Evolutionary conservation across 2,113 vertebrate genomes (phyloP).

Genomic region (Bujurquina vittata): DNA sequence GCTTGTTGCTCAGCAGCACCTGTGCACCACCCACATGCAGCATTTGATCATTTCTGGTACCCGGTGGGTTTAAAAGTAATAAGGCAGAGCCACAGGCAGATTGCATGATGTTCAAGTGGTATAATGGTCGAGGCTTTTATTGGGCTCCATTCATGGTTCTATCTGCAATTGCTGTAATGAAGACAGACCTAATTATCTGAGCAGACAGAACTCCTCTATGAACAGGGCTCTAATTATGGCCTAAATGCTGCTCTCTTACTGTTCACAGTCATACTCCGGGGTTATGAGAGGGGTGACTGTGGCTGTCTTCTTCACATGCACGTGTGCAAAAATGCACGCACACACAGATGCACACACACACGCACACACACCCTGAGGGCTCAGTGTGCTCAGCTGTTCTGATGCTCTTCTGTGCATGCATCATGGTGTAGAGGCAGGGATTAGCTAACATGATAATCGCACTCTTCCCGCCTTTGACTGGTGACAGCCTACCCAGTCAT

Average conservation of each 20-base stretch:
- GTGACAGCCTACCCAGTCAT: conserved; percentile 23
- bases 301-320: conserved; percentile 23
- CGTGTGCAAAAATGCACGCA: conserved; percentile 13
- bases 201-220: conserved; percentile 38
- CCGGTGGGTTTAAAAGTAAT: conserved; percentile 27
- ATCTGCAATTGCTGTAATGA: conserved; percentile 61
- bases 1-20: conserved; percentile 48
- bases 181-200: conserved; percentile 70
- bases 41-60: conserved; percentile 38
- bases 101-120: conserved; percentile 39
- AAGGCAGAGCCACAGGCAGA: conserved; percentile 17
- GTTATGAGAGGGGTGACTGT: conserved; percentile 20
- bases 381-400: conserved; percentile 33
- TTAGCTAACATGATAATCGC: conserved; percentile 51
- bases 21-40: conserved; percentile 39
- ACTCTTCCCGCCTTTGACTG: conserved; percentile 18
- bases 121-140: conserved; percentile 49
- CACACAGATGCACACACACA: background rate
- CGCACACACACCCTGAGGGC: background rate
- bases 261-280: conserved; percentile 40
- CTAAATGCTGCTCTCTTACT: conserved; percentile 50
- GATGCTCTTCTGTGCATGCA: conserved; percentile 38
- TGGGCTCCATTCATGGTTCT: conserved; percentile 28
- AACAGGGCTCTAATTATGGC: conserved; percentile 69
- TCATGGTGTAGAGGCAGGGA: conserved; percentile 17